Evolutionary conservation across 2,113 vertebrate species (phyloP).

Genomic region (Burhinus oedicnemus): DNA sequence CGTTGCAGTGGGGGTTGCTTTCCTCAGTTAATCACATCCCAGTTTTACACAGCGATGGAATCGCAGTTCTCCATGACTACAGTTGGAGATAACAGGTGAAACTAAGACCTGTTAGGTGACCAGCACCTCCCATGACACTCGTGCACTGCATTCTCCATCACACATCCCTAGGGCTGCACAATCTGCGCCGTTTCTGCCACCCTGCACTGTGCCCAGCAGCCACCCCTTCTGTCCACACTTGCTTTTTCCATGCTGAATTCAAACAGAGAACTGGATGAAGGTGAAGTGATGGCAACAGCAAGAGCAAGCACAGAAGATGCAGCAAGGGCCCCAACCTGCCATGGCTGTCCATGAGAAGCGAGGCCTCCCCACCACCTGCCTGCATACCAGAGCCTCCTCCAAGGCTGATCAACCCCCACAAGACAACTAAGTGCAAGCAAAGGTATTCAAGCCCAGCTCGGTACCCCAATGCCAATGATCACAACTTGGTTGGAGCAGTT

Average conservation of each 20-base stretch:
- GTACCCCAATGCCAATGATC: neutral
- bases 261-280: neutral
- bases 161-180: neutral
- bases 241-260: neutral
- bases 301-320: neutral
- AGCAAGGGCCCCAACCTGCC: neutral
- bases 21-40: neutral
- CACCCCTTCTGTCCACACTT: neutral
- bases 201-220: neutral
- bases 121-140: neutral
- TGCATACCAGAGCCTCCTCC: neutral
- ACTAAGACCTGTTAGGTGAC: neutral
- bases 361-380: neutral
- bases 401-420: neutral
- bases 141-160: neutral
- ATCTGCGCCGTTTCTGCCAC: neutral
- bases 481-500: neutral
- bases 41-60: neutral
- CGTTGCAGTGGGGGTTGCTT: neutral
- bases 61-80: neutral
- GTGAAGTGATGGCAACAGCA: neutral
- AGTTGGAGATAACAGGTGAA: neutral
- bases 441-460: neutral
- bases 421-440: neutral
- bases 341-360: fast-evolving